These are phyloP conservation scores for Platanista minor DNA, from an alignment of 2,113 vertebrate species.

Conservation along the genomic window DNA sequence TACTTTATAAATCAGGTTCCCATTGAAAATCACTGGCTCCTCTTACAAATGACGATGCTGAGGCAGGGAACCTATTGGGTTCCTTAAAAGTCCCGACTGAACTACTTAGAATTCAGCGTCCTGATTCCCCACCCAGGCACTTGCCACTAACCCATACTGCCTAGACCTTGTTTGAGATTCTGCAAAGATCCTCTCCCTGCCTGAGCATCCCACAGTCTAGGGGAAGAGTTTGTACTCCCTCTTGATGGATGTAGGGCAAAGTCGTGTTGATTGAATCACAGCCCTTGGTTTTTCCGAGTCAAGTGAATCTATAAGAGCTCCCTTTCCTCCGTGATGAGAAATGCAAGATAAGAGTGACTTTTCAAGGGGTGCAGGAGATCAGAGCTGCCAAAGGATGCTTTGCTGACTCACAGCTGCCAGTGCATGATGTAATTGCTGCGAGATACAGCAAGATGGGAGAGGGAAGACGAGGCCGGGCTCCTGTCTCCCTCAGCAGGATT, in stretches of 20 bases:
- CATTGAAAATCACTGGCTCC: neutral
- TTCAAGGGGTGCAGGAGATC: neutral
- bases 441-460: neutral
- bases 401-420: neutral
- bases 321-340: neutral
- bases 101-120: neutral
- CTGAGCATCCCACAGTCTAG: neutral
- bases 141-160: neutral
- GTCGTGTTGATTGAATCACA: neutral
- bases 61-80: neutral
- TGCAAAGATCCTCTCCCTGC: neutral
- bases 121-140: neutral
- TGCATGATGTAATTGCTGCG: neutral
- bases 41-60: neutral
- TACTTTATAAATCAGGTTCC: neutral
- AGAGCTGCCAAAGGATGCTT: neutral
- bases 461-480: neutral
- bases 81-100: neutral
- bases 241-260: neutral
- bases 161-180: neutral
- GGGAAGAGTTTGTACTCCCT: neutral
- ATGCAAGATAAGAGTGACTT: neutral
- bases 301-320: neutral
- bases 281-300: neutral
- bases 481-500: neutral